These are phyloP conservation scores for Tolypeutes matacus DNA, from an alignment of 2,797 vertebrate species.

Conservation along the genomic window DNA sequence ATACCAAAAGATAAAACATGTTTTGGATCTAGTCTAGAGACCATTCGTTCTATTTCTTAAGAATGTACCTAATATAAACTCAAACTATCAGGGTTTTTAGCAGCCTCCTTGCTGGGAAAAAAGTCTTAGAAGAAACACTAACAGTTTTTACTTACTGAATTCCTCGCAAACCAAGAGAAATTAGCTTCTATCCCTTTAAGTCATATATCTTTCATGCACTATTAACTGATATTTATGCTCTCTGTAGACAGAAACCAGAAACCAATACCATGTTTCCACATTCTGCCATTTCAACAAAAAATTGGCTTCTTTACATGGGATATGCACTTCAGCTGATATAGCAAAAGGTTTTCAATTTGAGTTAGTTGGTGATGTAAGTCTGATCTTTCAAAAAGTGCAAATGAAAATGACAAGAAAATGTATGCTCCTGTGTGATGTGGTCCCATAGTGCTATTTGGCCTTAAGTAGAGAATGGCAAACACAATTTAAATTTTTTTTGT, in stretches of 20 bases:
- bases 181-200: background rate
- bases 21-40: background rate
- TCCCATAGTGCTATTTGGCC: background rate
- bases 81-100: background rate
- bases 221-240: slow-evolving; percentile 12
- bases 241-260: background rate
- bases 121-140: background rate
- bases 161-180: background rate
- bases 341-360: background rate
- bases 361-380: background rate
- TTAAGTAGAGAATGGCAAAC: background rate
- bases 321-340: background rate
- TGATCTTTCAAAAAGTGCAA: background rate
- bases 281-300: slow-evolving; percentile 12
- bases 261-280: background rate
- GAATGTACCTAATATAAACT: background rate
- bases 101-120: background rate
- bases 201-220: background rate
- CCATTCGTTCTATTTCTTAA: slow-evolving; percentile 19
- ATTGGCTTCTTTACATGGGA: background rate
- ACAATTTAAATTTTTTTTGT: background rate
- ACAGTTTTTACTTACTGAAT: background rate
- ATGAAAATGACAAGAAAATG: background rate
- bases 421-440: background rate
- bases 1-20: background rate